Evolutionary conservation across 2,888 invertebrate genomes (phyloP), one percentile per base, ranked within the genome.

Genomic region (Zygaena filipendulae): DNA sequence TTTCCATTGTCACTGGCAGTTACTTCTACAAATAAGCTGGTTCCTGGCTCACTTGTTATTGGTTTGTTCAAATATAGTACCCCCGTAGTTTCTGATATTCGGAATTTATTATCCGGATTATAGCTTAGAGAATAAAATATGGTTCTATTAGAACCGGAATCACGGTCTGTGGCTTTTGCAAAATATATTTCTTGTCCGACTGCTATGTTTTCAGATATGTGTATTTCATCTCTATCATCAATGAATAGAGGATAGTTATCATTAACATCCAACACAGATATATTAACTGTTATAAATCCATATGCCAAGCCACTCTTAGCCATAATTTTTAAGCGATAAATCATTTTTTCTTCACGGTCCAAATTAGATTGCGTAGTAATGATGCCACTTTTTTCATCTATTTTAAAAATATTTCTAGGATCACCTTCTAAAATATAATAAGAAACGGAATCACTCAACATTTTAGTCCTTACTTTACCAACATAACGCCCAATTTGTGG

Each of bases 131-230:
- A 85, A 61, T 95, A 97, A 26, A 87, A 87, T 23, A 97, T 83
- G 22, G 90, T 84, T 48, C 94, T 89, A 60, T 97, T 97, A n/a
- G 87, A 85, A 4, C 94, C 95, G 1, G 90, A 87, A 63, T 97
- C 97, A 27, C 86, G 83, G 69, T 97, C 97, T 30, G 85, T 82
- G 1, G 96, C 97, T 49, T 90, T 83, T 1, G 95, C 91, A 42
- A 94, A 83, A 64, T 91, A 94, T 16, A 97, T 88, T 69, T 96
- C 94, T 64, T 95, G 93, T 1, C 96, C 96, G 18, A 96, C 92
- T 11, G 97, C 95, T 45, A 92, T 90, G 59, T 95, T 93, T 77
- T 96, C 96, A 9, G 87, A 84, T 32, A 97, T 81, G 36, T 82
- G 82, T 23, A 93, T 87, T 60, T 91, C 89, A 53, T 92, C 91